Evolutionary conservation across 2,113 vertebrate species (phyloP), one percentile per base, ranked within the genome.

Genomic region (Bujurquina vittata): DNA sequence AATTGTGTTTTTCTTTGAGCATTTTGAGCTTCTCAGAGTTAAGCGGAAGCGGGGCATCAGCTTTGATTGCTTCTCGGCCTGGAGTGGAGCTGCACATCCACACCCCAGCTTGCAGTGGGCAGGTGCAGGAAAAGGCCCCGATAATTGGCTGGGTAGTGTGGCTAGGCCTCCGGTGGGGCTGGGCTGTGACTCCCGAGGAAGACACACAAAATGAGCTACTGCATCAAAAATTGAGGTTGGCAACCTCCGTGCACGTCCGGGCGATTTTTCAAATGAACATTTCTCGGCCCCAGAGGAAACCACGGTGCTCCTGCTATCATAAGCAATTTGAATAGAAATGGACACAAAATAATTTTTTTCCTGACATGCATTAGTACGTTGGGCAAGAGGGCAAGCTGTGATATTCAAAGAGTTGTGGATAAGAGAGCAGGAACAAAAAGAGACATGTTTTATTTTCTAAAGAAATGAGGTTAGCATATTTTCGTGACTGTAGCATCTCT

Each of bases 151-250:
- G 85, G 83, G 86, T 73, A 79, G 80, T 23, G 60, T 65, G 84
- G 77, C 84, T 60, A 75, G 84, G 80, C 88, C 88, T 80, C 88
- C 60, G 56, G 67, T 88, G 90, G 89, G 85, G 80, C 83, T 75
- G 65, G 81, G 77, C 65, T 59, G 69, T 20, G 80, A 89, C 87
- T 91, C 83, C 55, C 26, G 89, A 88, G 87, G 78, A 93, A 91
- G 87, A 90, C 80, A 84, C 88, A 89, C 88, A 92, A 92, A 95
- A 94, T 91, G 91, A 92, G 91, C 91, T 83, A 91, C 92, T 91
- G 91, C 93, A 90, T 91, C 86, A 93, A 92, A 95, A 95, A 95
- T 93, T 91, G 93, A 94, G 94, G 93, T 94, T 95, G 94, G 88
- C 93, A 94, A 94, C 93, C 93, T 89, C 91, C 69, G 17, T 86